phyloP scores from a whole-genome alignment of 2,888 invertebrate genomes.

The Amiota minor region DNA sequence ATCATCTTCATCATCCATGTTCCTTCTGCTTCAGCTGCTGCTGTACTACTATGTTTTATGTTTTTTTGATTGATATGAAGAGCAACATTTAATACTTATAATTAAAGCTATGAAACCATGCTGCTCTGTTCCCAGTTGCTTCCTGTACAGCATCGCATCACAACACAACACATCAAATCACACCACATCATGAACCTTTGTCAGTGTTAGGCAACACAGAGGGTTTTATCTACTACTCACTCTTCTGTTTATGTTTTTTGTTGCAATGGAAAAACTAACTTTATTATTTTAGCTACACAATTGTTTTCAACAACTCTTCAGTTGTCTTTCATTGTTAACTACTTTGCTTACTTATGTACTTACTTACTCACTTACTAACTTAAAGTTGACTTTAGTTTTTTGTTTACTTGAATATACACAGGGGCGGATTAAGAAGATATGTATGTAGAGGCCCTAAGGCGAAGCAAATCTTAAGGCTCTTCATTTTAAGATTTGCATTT shows the following conservation, averaged over 20 bases:
- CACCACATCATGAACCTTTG: constrained; percentile 8
- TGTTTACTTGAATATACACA: background rate
- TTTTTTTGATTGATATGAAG: constrained; percentile 1
- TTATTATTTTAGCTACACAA: background rate
- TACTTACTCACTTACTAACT: background rate
- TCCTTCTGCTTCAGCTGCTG: background rate
- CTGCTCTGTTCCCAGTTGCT: background rate
- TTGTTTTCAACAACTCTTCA: constrained; percentile 27
- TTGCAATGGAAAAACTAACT: background rate
- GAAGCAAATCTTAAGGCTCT: no score
- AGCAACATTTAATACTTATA: constrained; percentile 22
- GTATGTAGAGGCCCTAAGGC: no score
- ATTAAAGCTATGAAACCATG: constrained; percentile 24
- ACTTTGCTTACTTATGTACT: constrained; percentile 2
- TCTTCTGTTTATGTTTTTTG: constrained; percentile 3
- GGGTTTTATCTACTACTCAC: background rate
- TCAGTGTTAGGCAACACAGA: background rate
- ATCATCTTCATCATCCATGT: background rate
- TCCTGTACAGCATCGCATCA: background rate
- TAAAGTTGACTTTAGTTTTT: background rate
- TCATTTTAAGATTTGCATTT: no score
- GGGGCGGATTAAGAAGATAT: background rate
- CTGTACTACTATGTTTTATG: background rate
- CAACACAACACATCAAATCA: background rate
- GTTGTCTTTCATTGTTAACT: constrained; percentile 19